Base-by-base conservation (phyloP, 2,888 invertebrate genomes). In the Ceramica pisi region DNA sequence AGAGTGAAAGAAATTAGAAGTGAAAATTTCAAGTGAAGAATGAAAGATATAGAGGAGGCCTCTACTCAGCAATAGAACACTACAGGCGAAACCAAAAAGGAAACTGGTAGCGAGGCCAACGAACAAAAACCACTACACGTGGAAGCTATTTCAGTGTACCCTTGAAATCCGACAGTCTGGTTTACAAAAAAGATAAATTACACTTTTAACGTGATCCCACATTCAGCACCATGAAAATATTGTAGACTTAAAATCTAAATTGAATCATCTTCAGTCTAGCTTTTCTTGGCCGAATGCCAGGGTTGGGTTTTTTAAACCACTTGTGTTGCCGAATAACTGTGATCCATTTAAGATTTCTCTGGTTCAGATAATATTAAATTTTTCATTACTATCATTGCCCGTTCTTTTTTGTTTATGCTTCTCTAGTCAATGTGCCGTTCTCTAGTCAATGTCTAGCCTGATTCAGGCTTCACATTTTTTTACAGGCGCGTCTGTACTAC, bases 211-310 rank as follows among this genome's bases (percentile, higher is more conserved):
- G n/a, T 6, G 16, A 41, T 23, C 12, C 7, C 9, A 59, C 55
- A 46, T 51, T 62, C 7, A 61, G 53, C 23, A 19, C 26, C 26
- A 7, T n/a, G 12, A 59, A 73, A 80, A 75, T 69, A n/a, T 0
- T 19, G 12, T 63, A 51, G 35, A 26, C 7, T 41, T 23, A 31
- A 61, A 62, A 62, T 73, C 38, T 73, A 66, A 63, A 55, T 44
- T 19, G 0, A 61, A 60, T 75, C 46, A 67, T 80, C 12, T 75
- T 55, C 26, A 50, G 61, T 57, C 76, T 75, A 35, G 41, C 8
- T 62, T 21, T 44, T 65, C 44, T 71, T 78, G 78, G 81, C 50
- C 0, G 3, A 10, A 1, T 12, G 76, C 71, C 78, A 78, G 21
- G 19, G 19, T 21, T 14, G 55, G 46, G 12, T 38, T 50, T 23